phyloP scores from a whole-genome alignment of 2,113 vertebrate genomes.

The Eleginops maclovinus region DNA sequence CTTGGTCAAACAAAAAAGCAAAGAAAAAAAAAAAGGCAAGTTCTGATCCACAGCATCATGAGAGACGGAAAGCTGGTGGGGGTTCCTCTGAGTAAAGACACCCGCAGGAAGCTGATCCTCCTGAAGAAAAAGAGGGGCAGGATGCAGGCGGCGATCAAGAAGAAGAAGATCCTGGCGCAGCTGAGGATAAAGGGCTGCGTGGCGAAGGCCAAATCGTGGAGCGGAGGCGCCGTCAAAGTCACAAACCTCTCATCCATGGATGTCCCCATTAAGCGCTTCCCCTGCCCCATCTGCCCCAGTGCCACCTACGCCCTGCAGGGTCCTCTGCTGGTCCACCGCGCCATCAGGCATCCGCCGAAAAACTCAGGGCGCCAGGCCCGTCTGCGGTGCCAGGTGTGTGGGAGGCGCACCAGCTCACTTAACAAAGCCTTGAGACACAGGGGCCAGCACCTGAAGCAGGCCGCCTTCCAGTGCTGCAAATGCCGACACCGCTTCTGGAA shows the following conservation, averaged over 20 bases:
- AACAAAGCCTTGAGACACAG: slow-evolving; percentile 88
- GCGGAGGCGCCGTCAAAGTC: slow-evolving; percentile 74
- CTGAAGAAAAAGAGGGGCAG: slow-evolving; percentile 71
- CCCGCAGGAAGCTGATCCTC: slow-evolving; percentile 65
- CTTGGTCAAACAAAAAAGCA: slow-evolving; percentile 68
- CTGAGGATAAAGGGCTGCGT: slow-evolving; percentile 70
- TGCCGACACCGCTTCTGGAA: slow-evolving; percentile 85
- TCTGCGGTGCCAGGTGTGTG: slow-evolving; percentile 87
- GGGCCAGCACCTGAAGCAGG: slow-evolving; percentile 77
- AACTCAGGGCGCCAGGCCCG: slow-evolving; percentile 80
- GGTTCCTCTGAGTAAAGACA: slow-evolving; percentile 78
- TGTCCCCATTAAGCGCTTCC: slow-evolving; percentile 79
- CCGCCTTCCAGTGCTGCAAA: slow-evolving; percentile 78
- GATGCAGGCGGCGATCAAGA: slow-evolving; percentile 73
- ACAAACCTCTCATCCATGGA: slow-evolving; percentile 77
- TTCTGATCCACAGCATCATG: slow-evolving; percentile 81
- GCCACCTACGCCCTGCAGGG: slow-evolving; percentile 78
- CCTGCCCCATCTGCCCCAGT: slow-evolving; percentile 83
- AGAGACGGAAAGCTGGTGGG: slow-evolving; percentile 79
- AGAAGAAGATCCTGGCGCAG: slow-evolving; percentile 77
- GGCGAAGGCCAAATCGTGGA: slow-evolving; percentile 72
- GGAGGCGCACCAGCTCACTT: slow-evolving; percentile 86
- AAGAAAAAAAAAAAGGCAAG: slow-evolving; percentile 77
- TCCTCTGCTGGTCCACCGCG: slow-evolving; percentile 79
- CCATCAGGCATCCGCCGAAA: slow-evolving; percentile 75